These are phyloP conservation scores for Crocallis elinguaria DNA, from an alignment of 2,888 invertebrate species.

Conservation along the genomic window DNA sequence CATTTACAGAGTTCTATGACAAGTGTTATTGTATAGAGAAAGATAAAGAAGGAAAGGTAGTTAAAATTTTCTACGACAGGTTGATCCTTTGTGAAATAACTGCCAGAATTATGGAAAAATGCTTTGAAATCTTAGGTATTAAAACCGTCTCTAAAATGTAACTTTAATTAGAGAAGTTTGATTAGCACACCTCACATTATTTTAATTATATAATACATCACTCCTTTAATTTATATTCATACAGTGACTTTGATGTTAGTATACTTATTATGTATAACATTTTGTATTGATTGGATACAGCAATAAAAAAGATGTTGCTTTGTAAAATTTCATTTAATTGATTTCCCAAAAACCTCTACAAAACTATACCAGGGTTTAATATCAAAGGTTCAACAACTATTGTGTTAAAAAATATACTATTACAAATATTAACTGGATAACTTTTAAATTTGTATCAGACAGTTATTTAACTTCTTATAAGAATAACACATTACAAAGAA, in stretches of 20 bases:
- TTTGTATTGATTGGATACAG: conserved; percentile 11
- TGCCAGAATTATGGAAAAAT: conserved; percentile 93
- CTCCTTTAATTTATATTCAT: conserved; percentile 11
- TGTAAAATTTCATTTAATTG: conserved; percentile 74
- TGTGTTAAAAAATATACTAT: conserved; percentile 49
- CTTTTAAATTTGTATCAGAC: conserved; percentile 11
- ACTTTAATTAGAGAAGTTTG: conserved; percentile 34
- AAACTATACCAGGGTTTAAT: conserved; percentile 79
- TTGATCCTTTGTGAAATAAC: conserved; percentile 97
- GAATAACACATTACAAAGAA: conserved; percentile 36
- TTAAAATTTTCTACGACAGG: conserved; percentile 93
- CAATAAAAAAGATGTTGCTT: conserved; percentile 50
- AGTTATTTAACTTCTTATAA: conserved; percentile 3
- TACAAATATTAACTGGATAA: conserved; percentile 50
- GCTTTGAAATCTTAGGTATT: conserved; percentile 96
- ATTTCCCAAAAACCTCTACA: conserved; percentile 82
- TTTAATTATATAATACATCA: conserved; percentile 2
- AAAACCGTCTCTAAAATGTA: conserved; percentile 97
- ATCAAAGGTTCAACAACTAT: conserved; percentile 63
- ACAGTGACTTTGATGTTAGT: background rate
- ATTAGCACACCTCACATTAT: too few relatives aligned
- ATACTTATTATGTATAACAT: background rate
- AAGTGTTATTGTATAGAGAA: conserved; percentile 98
- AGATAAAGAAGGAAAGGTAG: conserved; percentile 91
- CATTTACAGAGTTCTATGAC: conserved; percentile 99